Evolutionary conservation across 2,113 vertebrate species (phyloP).

Genomic region (Oncorhynchus keta): DNA sequence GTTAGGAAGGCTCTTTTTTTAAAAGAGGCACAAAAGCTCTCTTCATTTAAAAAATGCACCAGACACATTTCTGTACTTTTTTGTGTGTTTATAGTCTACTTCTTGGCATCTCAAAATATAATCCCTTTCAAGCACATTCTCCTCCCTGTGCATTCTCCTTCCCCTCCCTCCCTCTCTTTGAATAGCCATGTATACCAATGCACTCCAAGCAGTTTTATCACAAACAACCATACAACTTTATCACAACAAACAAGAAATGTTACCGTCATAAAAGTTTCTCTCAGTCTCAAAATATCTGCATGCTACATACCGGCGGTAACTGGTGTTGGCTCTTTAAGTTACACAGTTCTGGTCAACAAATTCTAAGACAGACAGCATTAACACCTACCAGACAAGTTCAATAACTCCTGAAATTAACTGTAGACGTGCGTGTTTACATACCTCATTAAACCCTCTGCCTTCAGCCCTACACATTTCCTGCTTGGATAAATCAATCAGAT

Average conservation of each 20-base stretch:
- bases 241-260: constrained; percentile 14
- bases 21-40: no score
- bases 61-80: no score
- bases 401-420: constrained; percentile 34
- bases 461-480: constrained; percentile 53
- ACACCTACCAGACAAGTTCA: constrained; percentile 58
- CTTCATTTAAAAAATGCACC: no score
- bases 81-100: no score
- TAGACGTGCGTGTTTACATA: constrained; percentile 53
- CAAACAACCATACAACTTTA: constrained; percentile 3
- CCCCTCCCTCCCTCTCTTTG: neutral
- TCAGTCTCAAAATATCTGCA: constrained; percentile 10
- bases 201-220: neutral
- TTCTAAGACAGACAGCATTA: constrained; percentile 53
- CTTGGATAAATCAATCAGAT: constrained; percentile 44
- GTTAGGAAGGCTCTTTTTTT: no score
- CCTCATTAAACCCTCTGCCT: constrained; percentile 39
- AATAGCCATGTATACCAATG: neutral
- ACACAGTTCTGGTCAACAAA: constrained; percentile 16
- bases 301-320: constrained; percentile 21
- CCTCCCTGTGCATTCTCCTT: neutral
- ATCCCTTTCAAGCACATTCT: neutral
- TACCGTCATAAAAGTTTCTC: constrained; percentile 22
- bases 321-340: constrained; percentile 39
- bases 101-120: neutral